phyloP scores from a whole-genome alignment of 1,140 invertebrate species.

The Paraescarpia echinospica region DNA sequence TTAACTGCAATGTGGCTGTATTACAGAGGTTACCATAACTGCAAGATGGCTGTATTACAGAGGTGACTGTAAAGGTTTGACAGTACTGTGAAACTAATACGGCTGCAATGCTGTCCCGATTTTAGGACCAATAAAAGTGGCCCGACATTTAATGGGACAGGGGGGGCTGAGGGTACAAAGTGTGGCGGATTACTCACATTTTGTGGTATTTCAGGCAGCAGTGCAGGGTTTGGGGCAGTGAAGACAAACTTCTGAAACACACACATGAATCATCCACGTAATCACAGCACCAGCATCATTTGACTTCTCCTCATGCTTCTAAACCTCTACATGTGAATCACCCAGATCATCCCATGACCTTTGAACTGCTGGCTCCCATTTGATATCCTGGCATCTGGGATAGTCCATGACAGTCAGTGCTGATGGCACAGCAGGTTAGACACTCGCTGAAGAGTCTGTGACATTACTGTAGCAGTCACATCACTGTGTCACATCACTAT shows the following conservation, averaged over 20 bases:
- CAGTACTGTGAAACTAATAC: no score
- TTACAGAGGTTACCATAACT: no score
- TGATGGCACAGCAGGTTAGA: no score
- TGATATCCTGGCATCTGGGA: neutral
- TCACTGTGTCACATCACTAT: no score
- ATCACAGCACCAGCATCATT: neutral
- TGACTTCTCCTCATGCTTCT: neutral
- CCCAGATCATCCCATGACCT: neutral
- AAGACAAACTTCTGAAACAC: constrained; percentile 72
- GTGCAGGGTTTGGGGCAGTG: constrained; percentile 75
- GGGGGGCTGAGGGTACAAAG: neutral
- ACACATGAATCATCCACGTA: neutral
- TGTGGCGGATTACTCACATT: constrained; percentile 73
- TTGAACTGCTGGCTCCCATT: neutral
- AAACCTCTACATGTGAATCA: neutral
- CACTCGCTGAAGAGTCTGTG: neutral
- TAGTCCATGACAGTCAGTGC: neutral
- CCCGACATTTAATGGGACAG: neutral
- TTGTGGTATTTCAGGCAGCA: constrained; percentile 88
- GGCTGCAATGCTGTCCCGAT: no score
- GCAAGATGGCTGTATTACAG: no score
- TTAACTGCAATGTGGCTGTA: no score
- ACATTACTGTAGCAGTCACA: no score
- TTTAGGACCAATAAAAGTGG: no score
- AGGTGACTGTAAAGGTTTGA: no score